Evolutionary conservation across 2,888 invertebrate species (phyloP).

Genomic region (Cepaea hortensis): DNA sequence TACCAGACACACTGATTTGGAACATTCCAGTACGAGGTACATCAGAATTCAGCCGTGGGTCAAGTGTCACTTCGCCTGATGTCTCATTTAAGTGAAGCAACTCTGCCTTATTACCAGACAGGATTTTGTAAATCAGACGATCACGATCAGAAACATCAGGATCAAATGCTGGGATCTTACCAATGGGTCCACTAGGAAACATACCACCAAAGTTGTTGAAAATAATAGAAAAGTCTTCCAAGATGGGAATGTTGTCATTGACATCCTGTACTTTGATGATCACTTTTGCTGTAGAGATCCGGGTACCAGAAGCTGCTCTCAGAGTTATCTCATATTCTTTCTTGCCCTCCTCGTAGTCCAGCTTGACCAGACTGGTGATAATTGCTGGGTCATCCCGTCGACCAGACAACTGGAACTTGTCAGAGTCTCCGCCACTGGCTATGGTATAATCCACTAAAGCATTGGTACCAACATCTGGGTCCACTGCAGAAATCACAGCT

Average conservation of each 20-base stretch:
- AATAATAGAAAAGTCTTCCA: slow-evolving; percentile 93
- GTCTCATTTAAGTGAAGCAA: slow-evolving; percentile 88
- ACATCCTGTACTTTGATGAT: slow-evolving; percentile 93
- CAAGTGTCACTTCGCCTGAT: slow-evolving; percentile 85
- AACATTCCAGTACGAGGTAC: slow-evolving; percentile 94
- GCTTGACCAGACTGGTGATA: slow-evolving; percentile 89
- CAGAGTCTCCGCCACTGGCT: slow-evolving; percentile 88
- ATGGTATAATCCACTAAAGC: slow-evolving; percentile 95
- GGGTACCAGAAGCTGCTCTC: slow-evolving; percentile 91
- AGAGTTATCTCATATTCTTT: slow-evolving; percentile 92
- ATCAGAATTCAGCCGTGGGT: slow-evolving; percentile 95
- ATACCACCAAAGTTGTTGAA: slow-evolving; percentile 96
- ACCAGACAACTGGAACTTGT: slow-evolving; percentile 84
- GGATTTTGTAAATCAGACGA: slow-evolving; percentile 86
- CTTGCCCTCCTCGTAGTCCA: slow-evolving; percentile 96
- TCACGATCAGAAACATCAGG: slow-evolving; percentile 90
- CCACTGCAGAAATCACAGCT: slow-evolving; percentile 91
- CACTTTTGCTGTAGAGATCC: slow-evolving; percentile 89
- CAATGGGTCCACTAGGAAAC: slow-evolving; percentile 94
- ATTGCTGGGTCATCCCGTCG: slow-evolving; percentile 86
- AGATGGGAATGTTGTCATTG: slow-evolving; percentile 92
- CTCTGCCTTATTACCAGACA: slow-evolving; percentile 95
- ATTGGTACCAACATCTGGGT: slow-evolving; percentile 94
- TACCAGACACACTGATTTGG: slow-evolving; percentile 92
- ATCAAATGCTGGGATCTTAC: slow-evolving; percentile 93